Base-by-base conservation (phyloP, 2,888 invertebrate species). In the Dryocosmus kuriphilus region DNA sequence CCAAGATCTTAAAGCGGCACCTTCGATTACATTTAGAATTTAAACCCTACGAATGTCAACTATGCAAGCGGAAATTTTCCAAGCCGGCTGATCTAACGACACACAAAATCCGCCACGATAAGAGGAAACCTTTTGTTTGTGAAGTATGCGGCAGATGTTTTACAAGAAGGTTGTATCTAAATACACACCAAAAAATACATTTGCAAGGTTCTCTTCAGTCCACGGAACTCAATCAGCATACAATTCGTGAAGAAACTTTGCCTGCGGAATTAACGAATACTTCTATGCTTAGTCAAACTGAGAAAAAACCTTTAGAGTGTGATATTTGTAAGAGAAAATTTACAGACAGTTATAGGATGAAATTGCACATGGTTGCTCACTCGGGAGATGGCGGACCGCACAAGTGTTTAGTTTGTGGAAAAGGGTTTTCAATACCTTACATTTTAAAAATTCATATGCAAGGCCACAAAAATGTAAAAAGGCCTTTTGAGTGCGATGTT, bases 391-490 rank as follows among this genome's bases (percentile, higher is more conserved):
- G n/a, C 5, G 14, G 38, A 11, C 22, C 38, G 1, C 11, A 38
- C 65, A 38, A 65, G 32, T 65, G 65, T 7, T 38, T 22, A 65
- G 38, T 65, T 38, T 65, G 65, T 38, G 38, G 24, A 22, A 65
- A 65, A 22, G 38, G 35, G 24, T 65, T 65, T 16, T 22, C 65
- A 7, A 51, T 51, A 51, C 19, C 19, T 7, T 51, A 51, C 14
- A n/a, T 51, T 51, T n/a, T 51, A 8, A 14, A n/a, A 51, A 51
- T 51, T n/a, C 51, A 51, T 8, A 51, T 51, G n/a, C 51, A n/a
- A 51, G 51, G n/a, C n/a, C 51, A 51, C 51, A 51, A 51, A 51
- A 51, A 51, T 51, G 51, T 51, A n/a, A n/a, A 51, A 51, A 51
- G 8, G 8, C n/a, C 51, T 51, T 51, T n/a, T 32, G 38, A 41